Evolutionary conservation across 2,888 invertebrate genomes (phyloP), one percentile per base, ranked within the genome.

Genomic region (Caenorhabditis virilis): DNA sequence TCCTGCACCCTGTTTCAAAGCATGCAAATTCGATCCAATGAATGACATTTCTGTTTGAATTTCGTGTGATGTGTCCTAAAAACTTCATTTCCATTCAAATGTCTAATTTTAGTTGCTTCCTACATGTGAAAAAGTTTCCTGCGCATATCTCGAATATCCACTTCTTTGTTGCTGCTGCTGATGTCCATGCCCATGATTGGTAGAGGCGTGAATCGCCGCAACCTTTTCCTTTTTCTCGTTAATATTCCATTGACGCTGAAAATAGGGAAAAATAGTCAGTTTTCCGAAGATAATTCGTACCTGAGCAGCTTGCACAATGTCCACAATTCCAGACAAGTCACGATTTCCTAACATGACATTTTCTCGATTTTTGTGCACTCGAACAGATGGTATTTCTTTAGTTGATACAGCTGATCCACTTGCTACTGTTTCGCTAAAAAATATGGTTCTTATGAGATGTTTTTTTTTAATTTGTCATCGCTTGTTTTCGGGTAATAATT

Each of bases 221-320:
- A 64, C 59, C 20, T 58, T 64, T 43, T 58, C 59, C 38, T 59
- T 64, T 46, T 64, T 64, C 43, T 64, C 64, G 22, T 64, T 41
- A 22, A 59, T 15, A 50, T 58, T 55, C 64, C 64, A 64, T 46
- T 55, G 54, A n/a, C 55, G 26, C 36, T 64, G 26, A 25, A 48
- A 23, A 23, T 39, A 4, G 20, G 25, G 9, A 35, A 48, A 35
- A 20, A 27, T 18, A 18, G 15, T 46, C n/a, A n/a, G 11, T 35
- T n/a, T 36, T 13, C 33, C 6, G 11, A 39, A 25, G 16, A 38
- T 9, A 18, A 13, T 20, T n/a, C 16, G 2, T 3, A 50, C 50
- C 39, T 23, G 50, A 5, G 59, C 59, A 9, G 59, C 22, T 6
- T 45, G 9, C 6, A 59, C 48, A n/a, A 64, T 27, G 18, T 59